Conservation (phyloP, 2,113 vertebrate genomes). For the Halcyon malimbica region DNA sequence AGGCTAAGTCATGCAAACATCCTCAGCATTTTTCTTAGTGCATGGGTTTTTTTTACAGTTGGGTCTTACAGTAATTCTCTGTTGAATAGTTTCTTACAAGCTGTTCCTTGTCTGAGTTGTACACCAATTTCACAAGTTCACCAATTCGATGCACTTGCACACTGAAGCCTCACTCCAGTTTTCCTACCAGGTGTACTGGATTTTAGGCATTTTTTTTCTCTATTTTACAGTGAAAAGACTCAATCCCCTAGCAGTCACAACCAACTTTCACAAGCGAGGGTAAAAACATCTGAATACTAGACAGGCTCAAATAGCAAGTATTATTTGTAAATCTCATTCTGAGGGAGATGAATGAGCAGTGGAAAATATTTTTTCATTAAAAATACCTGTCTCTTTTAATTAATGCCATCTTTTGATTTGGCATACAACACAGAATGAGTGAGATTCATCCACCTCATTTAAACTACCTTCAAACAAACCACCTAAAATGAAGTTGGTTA, state of each 20-base stretch:
- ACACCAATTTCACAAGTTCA: not conserved
- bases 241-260: not conserved
- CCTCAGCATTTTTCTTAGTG: not conserved
- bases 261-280: not conserved
- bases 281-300: not conserved
- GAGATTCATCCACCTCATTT: not conserved
- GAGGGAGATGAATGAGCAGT: not conserved
- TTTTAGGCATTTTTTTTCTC: not conserved
- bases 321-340: not conserved
- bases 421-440: not conserved
- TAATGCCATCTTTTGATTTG: not conserved
- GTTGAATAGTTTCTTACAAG: not conserved
- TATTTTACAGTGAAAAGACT: not conserved
- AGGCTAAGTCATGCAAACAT: not conserved
- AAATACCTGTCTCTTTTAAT: not conserved
- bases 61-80: not conserved
- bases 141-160: not conserved
- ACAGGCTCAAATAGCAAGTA: not conserved
- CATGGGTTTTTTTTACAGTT: no score
- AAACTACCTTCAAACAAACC: not conserved
- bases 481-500: not conserved
- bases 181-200: not conserved
- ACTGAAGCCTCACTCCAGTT: not conserved
- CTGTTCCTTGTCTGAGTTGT: not conserved
- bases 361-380: not conserved